Evolutionary conservation across 53 echinoderm and acorn worm species (phyloP), one percentile per base, ranked within the genome.

Genomic region (Holothuria leucospilota): DNA sequence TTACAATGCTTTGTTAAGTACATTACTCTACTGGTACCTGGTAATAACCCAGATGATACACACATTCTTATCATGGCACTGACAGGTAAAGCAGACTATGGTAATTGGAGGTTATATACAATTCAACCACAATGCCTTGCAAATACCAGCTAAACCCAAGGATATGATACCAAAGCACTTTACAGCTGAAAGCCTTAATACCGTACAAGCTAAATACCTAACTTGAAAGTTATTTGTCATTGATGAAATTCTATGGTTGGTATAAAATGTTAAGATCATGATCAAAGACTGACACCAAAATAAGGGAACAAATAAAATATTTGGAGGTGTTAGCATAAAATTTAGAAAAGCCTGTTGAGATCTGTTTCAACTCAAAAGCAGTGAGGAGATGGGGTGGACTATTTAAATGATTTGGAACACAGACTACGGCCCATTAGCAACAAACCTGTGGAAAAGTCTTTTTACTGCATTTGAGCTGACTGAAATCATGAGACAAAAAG

Each of bases 401-500:
- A 25, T 89, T 88, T 46, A n/a, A 68, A 85, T 62, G 61, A 41
- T 68, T 62, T 69, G n/a, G 41, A 58, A 53, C 2, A 14, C 5
- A 38, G 71, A 29, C 52, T 85, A 89, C 79, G 77, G 59, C 13
- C 65, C 81, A 23, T 49, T 88, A 61, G 85, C 85, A 28, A 85
- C 85, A 28, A 85, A 89, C 60, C 51, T 92, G 39, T 88, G 88
- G 92, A 85, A 56, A 61, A 81, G 89, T 38, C 58, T 89, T 29
- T 88, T 85, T 81, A 68, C 69, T 49, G 42, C 79, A 16, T 85
- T 66, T 78, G 86, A 92, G 70, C 51, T 92, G 20, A 85, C 85
- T 58, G 85, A 92, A 67, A 92, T 88, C 30, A 88, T 92, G 89
- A 80, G 92, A 10, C 92, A 92, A 46, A 85, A 68, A 81, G 89